These are phyloP conservation scores for Apostichopus leukothele DNA, from an alignment of 53 echinoderm and acorn worm species.

Conservation along the genomic window DNA sequence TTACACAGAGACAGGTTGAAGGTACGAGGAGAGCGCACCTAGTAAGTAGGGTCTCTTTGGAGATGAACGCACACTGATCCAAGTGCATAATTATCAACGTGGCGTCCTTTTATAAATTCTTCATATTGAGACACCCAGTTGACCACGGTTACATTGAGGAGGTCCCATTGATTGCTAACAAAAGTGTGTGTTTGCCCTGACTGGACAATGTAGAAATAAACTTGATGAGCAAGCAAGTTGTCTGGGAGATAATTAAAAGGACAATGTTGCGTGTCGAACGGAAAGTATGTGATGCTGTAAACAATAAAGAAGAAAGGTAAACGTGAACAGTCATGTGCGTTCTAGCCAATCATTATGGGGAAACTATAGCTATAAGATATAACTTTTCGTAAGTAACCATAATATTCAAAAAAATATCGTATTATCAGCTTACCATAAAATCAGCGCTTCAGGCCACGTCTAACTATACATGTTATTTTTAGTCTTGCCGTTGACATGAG, in stretches of 20 bases:
- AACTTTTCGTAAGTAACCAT: no score
- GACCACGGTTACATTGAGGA: not conserved
- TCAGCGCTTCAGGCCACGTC: no score
- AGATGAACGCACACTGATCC: not conserved
- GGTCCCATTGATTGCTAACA: not conserved
- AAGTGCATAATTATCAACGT: not conserved
- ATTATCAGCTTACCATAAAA: no score
- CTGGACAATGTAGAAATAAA: not conserved
- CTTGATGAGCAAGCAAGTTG: not conserved
- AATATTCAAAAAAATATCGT: no score
- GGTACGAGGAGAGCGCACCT: not conserved
- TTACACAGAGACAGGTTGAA: constrained; percentile 4
- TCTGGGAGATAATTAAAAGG: not conserved
- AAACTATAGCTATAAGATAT: no score
- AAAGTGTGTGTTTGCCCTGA: not conserved
- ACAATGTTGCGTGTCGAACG: constrained; percentile 16
- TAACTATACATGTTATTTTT: no score
- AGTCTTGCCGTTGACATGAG: no score
- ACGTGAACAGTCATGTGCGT: not conserved
- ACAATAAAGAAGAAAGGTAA: not conserved
- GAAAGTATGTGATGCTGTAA: constrained; percentile 23
- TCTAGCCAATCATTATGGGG: no score
- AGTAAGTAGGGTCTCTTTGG: constrained; percentile 9
- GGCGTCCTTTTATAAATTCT: not conserved
- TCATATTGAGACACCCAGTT: not conserved